These are phyloP conservation scores for Drosophila nebulosa DNA, from an alignment of 1,140 invertebrate species.

Conservation along the genomic window DNA sequence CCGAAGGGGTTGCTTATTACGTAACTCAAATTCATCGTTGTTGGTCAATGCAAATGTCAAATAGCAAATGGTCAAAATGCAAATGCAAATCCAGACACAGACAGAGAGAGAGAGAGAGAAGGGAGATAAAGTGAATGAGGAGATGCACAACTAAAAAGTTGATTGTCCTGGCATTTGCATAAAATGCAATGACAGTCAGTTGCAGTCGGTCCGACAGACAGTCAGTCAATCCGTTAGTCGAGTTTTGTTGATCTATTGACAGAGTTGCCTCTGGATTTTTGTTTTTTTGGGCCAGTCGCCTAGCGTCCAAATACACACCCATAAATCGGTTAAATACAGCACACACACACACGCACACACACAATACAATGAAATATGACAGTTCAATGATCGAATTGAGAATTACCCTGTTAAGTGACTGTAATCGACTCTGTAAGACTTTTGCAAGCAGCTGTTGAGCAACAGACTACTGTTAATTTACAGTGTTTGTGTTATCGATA, in stretches of 20 bases:
- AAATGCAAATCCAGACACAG: constrained; percentile 21
- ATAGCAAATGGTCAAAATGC: constrained; percentile 22
- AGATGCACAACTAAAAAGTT: constrained; percentile 51
- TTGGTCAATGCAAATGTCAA: constrained; percentile 24
- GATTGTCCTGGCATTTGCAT: constrained; percentile 67
- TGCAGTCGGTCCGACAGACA: constrained; percentile 8
- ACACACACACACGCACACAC: constrained; percentile 9
- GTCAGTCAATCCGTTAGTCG: constrained; percentile 9
- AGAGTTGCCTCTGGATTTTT: constrained; percentile 27
- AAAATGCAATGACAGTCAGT: constrained; percentile 42
- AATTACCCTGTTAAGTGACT: background rate
- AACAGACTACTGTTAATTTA: too few species aligned
- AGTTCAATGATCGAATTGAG: background rate
- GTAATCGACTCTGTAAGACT: too few species aligned
- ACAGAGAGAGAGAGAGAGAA: background rate
- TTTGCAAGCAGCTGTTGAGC: too few species aligned
- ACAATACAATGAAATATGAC: constrained; percentile 66
- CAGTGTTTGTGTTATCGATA: background rate
- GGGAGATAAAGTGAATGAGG: background rate
- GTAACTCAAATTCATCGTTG: background rate
- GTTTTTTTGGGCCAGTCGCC: too few species aligned
- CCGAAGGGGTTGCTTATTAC: background rate
- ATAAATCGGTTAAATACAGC: constrained; percentile 57
- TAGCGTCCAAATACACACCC: too few species aligned
- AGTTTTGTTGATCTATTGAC: constrained; percentile 67